Percentiles rank a stretch among this genome's conserved stretches.
These are phyloP conservation scores for Gibbula magus DNA, from an alignment of 2,888 invertebrate genomes.

Conservation along the genomic window DNA sequence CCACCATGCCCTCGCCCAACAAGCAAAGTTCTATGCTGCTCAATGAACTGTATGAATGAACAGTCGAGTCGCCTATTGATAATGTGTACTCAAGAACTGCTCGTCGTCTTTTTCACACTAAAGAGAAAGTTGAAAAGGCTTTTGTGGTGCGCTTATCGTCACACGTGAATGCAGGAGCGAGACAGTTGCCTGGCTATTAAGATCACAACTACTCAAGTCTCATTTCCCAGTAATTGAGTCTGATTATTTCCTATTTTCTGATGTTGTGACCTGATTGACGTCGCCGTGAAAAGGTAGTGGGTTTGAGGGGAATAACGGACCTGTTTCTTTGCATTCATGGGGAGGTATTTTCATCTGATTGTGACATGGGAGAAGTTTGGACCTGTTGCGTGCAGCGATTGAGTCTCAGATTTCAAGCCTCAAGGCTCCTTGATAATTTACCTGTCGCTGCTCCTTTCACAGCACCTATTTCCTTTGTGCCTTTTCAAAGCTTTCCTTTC, in stretches of 20 bases:
- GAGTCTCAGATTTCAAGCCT: constrained; percentile 11
- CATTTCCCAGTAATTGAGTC: constrained; percentile 11
- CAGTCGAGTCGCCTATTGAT: neutral
- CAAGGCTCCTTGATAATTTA: constrained; percentile 2
- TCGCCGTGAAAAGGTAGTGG: neutral
- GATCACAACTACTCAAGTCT: neutral
- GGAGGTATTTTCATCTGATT: neutral
- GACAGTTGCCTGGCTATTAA: constrained; percentile 17
- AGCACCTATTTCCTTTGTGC: neutral
- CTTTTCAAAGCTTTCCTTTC: neutral
- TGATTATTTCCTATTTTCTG: constrained; percentile 16
- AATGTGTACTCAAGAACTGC: constrained; percentile 14
- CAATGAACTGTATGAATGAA: constrained; percentile 5
- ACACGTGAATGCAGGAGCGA: neutral
- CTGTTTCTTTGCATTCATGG: neutral
- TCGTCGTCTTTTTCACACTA: neutral
- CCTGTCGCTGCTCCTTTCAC: neutral
- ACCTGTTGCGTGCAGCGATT: constrained; percentile 13
- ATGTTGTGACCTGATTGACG: constrained; percentile 5
- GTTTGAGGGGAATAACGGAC: neutral
- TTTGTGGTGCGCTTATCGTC: constrained; percentile 2
- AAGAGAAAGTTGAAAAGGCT: constrained; percentile 7
- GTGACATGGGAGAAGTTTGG: neutral
- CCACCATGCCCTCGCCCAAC: neutral
- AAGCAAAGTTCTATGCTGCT: neutral